Evolutionary conservation across 2,888 invertebrate species (phyloP).

Genomic region (Amphipoea oculea): DNA sequence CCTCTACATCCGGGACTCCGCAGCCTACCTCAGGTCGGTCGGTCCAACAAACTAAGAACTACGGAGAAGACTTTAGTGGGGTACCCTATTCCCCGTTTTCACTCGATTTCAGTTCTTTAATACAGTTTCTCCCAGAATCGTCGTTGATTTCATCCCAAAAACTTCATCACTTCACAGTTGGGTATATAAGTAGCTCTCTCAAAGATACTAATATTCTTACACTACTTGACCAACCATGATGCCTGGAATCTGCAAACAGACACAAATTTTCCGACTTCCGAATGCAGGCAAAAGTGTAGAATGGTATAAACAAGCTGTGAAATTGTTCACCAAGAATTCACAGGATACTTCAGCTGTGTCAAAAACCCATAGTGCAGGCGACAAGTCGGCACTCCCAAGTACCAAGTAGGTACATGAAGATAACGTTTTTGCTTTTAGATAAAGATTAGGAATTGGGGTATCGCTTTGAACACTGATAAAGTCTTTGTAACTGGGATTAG

Average conservation of each 20-base stretch:
- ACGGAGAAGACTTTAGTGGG: not conserved
- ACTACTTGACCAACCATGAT: not conserved
- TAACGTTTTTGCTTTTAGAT: slow-evolving; percentile 54
- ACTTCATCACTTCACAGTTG: not conserved
- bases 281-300: not conserved
- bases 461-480: slow-evolving; percentile 47
- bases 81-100: not conserved
- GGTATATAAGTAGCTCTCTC: not conserved
- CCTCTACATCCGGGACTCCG: not conserved
- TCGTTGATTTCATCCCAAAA: not conserved
- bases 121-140: not conserved
- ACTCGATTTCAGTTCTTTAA: not conserved
- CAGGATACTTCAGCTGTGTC: not conserved
- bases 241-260: not conserved
- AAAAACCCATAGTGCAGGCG: not conserved
- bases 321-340: slow-evolving; percentile 1
- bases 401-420: slow-evolving; percentile 30
- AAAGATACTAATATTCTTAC: not conserved
- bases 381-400: slow-evolving; percentile 35
- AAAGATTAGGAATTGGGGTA: slow-evolving; percentile 61
- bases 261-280: not conserved
- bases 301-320: not conserved
- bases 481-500: slow-evolving; percentile 30
- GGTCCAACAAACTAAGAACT: not conserved
- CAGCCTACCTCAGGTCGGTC: not conserved